A percentile compares a stretch with the other conserved stretches of the same genome.
Conservation (phyloP, 2,113 vertebrate genomes). For the Scomber scombrus region DNA sequence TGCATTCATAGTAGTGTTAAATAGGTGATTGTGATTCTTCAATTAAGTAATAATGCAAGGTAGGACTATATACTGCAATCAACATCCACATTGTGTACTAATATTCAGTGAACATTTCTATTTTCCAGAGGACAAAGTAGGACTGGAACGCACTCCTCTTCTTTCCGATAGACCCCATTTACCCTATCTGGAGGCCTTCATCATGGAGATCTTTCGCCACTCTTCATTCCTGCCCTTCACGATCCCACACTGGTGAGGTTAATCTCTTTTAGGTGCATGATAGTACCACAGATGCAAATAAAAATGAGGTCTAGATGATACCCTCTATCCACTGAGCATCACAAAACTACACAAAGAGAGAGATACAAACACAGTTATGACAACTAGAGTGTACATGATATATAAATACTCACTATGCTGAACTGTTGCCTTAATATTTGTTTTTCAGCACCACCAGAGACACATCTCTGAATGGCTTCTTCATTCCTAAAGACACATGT, state of each 20-base stretch:
- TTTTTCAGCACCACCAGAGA: constrained; percentile 89
- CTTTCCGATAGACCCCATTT: constrained; percentile 85
- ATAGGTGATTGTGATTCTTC: background rate
- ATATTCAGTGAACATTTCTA: constrained; percentile 2
- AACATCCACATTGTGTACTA: background rate
- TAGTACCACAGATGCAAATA: background rate
- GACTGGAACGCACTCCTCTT: constrained; percentile 81
- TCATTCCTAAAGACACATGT: constrained; percentile 92
- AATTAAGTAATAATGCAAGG: background rate
- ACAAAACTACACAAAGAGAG: background rate
- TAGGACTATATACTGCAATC: too few relatives aligned
- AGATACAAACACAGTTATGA: background rate
- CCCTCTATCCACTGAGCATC: background rate
- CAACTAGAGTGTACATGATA: background rate
- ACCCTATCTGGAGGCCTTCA: constrained; percentile 91
- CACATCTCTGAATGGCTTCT: constrained; percentile 89
- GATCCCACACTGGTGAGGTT: constrained; percentile 92
- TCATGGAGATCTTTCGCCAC: constrained; percentile 92
- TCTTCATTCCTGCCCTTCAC: constrained; percentile 93
- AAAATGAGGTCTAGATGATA: background rate
- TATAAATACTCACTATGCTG: background rate
- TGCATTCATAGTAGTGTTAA: background rate
- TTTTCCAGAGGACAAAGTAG: constrained; percentile 86
- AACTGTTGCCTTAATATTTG: too few relatives aligned
- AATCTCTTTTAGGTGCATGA: background rate